Conservation (phyloP, 2,797 vertebrate genomes). For the Leptodactylus fallax region DNA sequence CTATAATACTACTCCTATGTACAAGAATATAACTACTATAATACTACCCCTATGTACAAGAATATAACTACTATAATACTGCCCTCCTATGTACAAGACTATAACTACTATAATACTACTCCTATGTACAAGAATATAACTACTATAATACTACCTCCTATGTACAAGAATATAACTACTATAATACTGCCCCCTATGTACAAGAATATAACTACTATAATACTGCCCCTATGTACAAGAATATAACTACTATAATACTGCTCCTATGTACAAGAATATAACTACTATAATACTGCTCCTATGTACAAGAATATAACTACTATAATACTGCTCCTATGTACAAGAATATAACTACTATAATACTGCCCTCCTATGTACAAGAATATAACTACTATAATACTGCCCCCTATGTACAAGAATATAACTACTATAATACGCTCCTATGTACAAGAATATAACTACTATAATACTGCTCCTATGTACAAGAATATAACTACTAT, state of each 20-base stretch:
- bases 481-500: neutral
- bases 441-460: neutral
- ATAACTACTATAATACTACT: slow-evolving; percentile 11
- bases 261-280: neutral
- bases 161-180: too few relatives aligned
- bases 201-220: too few relatives aligned
- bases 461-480: neutral
- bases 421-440: neutral
- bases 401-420: neutral
- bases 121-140: slow-evolving; percentile 1
- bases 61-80: slow-evolving; percentile 11
- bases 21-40: slow-evolving; percentile 6
- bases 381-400: slow-evolving; percentile 16
- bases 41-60: neutral
- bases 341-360: slow-evolving; percentile 10
- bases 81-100: neutral
- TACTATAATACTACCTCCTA: neutral
- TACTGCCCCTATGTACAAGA: too few relatives aligned
- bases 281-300: neutral
- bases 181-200: too few relatives aligned
- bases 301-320: neutral
- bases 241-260: neutral
- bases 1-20: neutral
- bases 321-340: neutral
- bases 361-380: slow-evolving; percentile 5